phyloP scores from a whole-genome alignment of 1,140 invertebrate genomes.

The Cecropterus lyciades region DNA sequence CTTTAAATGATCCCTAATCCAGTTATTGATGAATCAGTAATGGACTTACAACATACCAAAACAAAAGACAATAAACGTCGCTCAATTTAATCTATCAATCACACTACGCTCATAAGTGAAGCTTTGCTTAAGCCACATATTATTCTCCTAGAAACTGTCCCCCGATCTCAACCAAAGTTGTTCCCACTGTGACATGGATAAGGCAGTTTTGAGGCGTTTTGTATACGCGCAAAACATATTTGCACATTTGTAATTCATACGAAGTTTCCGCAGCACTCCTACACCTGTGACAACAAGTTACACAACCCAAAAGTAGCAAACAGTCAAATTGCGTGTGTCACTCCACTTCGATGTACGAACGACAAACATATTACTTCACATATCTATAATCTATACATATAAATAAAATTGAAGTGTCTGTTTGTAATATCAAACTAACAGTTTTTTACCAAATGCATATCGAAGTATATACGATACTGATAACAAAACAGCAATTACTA shows the following conservation, averaged over 20 bases:
- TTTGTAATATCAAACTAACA: no score
- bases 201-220: constrained; percentile 44
- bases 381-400: no score
- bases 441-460: no score
- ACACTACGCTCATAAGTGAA: constrained; percentile 1
- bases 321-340: constrained; percentile 22
- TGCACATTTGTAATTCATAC: constrained; percentile 33
- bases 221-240: constrained; percentile 35
- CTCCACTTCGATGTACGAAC: constrained; percentile 11
- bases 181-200: constrained; percentile 49
- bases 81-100: constrained; percentile 9
- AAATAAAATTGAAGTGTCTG: no score
- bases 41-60: no score
- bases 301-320: constrained; percentile 19
- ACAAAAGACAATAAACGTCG: not conserved
- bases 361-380: no score
- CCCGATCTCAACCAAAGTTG: constrained; percentile 48
- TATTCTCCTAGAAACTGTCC: constrained; percentile 21
- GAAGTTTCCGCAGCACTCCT: constrained; percentile 22
- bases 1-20: no score
- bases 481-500: no score
- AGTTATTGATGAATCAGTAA: not conserved
- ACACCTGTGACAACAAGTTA: constrained; percentile 30
- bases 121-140: constrained; percentile 3
- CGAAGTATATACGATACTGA: no score